Conservation (phyloP, 2,113 vertebrate genomes). For the Otolemur garnettii region DNA sequence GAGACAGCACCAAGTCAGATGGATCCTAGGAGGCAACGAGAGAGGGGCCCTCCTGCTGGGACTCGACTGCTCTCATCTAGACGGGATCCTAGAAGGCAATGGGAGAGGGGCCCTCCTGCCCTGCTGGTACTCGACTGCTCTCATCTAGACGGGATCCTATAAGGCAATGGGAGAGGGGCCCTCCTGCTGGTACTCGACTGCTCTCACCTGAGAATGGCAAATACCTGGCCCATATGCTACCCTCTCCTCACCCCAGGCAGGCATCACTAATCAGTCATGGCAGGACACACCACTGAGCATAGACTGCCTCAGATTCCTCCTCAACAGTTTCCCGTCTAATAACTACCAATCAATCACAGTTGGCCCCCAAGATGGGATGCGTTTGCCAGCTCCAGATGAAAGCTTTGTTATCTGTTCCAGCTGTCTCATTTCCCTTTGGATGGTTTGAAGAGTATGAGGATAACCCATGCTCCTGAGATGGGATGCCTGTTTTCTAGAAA, state of each 20-base stretch:
- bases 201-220: neutral
- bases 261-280: neutral
- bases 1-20: neutral
- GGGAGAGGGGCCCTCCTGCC: neutral
- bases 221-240: neutral
- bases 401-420: neutral
- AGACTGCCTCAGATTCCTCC: neutral
- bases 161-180: neutral
- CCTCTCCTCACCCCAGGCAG: neutral
- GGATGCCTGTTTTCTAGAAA: slow-evolving; percentile 91
- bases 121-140: too few relatives aligned
- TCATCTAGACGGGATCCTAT: neutral
- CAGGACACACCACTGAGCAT: neutral
- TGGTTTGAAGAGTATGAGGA: neutral
- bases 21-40: too few relatives aligned
- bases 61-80: neutral
- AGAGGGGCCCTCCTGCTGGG: neutral
- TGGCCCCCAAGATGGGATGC: too few relatives aligned
- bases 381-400: neutral
- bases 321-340: neutral
- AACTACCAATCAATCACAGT: neutral
- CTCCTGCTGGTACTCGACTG: neutral
- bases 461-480: slow-evolving; percentile 68
- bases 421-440: neutral
- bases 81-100: neutral